phyloP scores from a whole-genome alignment of 2,797 vertebrate genomes.

The Merluccius polli region DNA sequence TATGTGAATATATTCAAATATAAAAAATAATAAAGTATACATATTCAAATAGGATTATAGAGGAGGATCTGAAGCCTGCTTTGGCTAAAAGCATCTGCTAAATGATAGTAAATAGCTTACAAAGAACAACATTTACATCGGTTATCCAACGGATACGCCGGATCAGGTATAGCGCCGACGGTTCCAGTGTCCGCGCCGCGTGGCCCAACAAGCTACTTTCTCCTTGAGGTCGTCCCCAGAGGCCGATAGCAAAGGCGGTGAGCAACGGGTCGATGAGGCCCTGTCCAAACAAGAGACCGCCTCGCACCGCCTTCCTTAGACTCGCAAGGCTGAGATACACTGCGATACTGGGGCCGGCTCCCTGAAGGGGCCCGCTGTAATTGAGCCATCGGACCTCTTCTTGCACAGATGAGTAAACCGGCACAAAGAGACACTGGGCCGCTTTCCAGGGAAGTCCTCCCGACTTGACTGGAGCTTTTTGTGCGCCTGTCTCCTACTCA shows the following conservation, averaged over 20 bases:
- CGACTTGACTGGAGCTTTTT: slow-evolving; percentile 16
- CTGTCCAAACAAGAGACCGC: slow-evolving; percentile 41
- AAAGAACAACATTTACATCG: not conserved
- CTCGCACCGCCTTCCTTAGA: slow-evolving; percentile 30
- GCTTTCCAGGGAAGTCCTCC: slow-evolving; percentile 52
- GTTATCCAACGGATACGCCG: not conserved
- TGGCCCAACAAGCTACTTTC: not conserved
- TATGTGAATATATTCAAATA: too few species aligned
- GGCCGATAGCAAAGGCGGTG: not conserved
- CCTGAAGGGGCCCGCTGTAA: slow-evolving; percentile 38
- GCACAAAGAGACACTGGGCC: slow-evolving; percentile 59
- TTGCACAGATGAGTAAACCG: slow-evolving; percentile 53
- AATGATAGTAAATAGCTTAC: not conserved
- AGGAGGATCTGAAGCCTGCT: too few species aligned
- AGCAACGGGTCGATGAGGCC: slow-evolving; percentile 21
- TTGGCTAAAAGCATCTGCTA: not conserved
- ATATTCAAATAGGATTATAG: too few species aligned
- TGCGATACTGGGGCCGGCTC: slow-evolving; percentile 30
- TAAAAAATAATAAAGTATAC: too few species aligned
- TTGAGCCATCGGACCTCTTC: slow-evolving; percentile 55
- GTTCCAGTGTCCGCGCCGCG: not conserved
- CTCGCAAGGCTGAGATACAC: slow-evolving; percentile 36
- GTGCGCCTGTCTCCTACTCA: not conserved
- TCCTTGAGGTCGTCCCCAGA: slow-evolving; percentile 2
- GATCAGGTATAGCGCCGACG: not conserved